These are phyloP conservation scores for Helicoverpa armigera DNA, from an alignment of 1,140 invertebrate genomes.

Conservation along the genomic window DNA sequence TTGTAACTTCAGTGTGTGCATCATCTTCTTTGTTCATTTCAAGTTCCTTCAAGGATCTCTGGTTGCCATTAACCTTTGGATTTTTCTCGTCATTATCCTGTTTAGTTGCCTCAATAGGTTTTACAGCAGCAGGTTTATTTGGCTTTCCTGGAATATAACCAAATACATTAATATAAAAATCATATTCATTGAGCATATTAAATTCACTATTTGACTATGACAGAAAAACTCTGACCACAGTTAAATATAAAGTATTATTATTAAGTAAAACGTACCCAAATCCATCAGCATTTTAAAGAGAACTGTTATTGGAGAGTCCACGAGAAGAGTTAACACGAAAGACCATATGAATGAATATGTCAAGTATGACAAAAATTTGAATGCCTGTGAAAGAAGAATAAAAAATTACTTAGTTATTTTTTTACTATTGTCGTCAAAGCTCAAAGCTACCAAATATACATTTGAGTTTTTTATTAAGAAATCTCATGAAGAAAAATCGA, in stretches of 20 bases:
- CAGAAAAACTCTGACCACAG: too few relatives aligned
- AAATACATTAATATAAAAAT: too few relatives aligned
- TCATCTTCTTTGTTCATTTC: not conserved
- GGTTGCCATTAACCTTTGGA: not conserved
- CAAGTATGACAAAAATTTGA: conserved; percentile 33
- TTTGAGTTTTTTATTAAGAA: too few relatives aligned
- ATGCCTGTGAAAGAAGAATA: conserved; percentile 16
- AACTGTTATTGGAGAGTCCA: conserved; percentile 19
- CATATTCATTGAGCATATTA: too few relatives aligned
- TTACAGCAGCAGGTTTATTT: too few relatives aligned
- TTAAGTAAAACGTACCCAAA: not conserved
- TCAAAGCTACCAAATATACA: too few relatives aligned
- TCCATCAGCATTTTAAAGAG: conserved; percentile 31
- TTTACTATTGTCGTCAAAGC: too few relatives aligned
- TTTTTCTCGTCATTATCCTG: not conserved
- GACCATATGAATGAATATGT: not conserved
- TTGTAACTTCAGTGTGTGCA: not conserved
- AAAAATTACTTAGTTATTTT: not conserved
- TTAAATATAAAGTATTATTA: not conserved
- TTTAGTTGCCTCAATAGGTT: too few relatives aligned
- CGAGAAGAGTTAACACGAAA: conserved; percentile 1
- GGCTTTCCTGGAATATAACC: too few relatives aligned
- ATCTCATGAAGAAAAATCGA: too few relatives aligned
- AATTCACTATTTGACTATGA: too few relatives aligned
- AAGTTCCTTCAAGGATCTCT: not conserved